Evolutionary conservation across 2,888 invertebrate species (phyloP), one percentile per base, ranked within the genome.

Genomic region (Platynereis dumerilii): DNA sequence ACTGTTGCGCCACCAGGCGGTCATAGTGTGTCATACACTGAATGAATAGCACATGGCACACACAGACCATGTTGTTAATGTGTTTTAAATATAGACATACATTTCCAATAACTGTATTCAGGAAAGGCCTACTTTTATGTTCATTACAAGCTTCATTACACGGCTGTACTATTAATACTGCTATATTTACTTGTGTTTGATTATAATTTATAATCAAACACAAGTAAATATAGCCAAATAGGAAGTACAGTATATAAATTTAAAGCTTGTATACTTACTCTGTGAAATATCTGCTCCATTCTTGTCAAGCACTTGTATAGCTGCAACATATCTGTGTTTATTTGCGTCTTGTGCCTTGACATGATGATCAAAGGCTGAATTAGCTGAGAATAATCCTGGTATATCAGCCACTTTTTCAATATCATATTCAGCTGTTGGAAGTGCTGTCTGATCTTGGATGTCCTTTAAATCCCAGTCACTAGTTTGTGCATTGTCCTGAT

Each of bases 201-300:
- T 17, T 26, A 24, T 22, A 7, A 10, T 10, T 26, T 17, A 2
- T 24, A 17, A 52, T 52, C 24, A 7, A 17, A 52, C 7, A 3
- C 3, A 20, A 10, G 56, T 55, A 10, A 26, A 2, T 52, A 10
- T 48, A n/a, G n/a, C n/a, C 48, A 48, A n/a, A 48, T 20, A 20
- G 7, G 22, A n/a, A 10, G 17, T 48, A 20, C 17, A 42, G 10
- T 42, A 42, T 42, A 12, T 42, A n/a, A n/a, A n/a, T 42, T 10
- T 42, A 17, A 42, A 42, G 10, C 17, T 7, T 27, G 15, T 34
- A 15, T 57, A 76, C 79, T 73, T 73, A 81, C 81, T 81, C 63
- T 77, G 77, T n/a, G 77, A 72, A 28, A 80, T 68, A 20, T 78
- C 78, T 28, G 80, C 76, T 1, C 79, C 78, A 65, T 69, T 78